Evolutionary conservation across 2,888 invertebrate species (phyloP), one percentile per base, ranked within the genome.

Genomic region (Mongoloraphidia duomilia): DNA sequence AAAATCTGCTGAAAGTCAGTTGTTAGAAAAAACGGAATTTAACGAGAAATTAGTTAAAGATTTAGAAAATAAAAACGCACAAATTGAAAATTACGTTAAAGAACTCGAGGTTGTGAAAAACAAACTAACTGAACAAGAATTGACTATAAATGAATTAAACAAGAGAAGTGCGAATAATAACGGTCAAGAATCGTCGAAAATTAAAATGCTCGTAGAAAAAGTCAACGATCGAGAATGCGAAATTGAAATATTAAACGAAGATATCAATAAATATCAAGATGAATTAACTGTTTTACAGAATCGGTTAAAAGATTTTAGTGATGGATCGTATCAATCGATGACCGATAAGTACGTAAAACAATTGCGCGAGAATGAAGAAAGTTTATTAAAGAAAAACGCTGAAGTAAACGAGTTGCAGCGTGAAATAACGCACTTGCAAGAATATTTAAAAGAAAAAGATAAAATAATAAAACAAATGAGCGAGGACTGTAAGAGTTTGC

Each of bases 371-470:
- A 66, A 66, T 13, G 67, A 69, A 33, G 56, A 68, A 9, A 61
- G 61, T 8, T 70, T 70, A 52, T 60, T 67, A 10, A 67, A 65
- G 41, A 61, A 60, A 37, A 61, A 65, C n/a, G 62, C 61, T 40
- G 63, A 63, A 36, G 61, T 64, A 33, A 61, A 70, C 13, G 67
- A 67, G 34, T 61, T 67, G 35, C 70, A 71, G 47, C 70, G 71
- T 50, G 79, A 82, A 60, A 65, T 80, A 2, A 66, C 69, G 14
- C 69, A 69, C 50, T 63, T 80, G 37, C 74, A 77, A 57, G 72
- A 74, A 11, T 70, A 73, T 35, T 57, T 83, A 1, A 73, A 68
- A 50, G 75, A 77, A 43, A 77, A 77, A 56, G 79, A 82, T 38
- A 70, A 68, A 51, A 65, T 74, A 0, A 72, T 74, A 1, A 72